Evolutionary conservation across 1,140 invertebrate species (phyloP).

Genomic region (Alviniconcha marisindica): DNA sequence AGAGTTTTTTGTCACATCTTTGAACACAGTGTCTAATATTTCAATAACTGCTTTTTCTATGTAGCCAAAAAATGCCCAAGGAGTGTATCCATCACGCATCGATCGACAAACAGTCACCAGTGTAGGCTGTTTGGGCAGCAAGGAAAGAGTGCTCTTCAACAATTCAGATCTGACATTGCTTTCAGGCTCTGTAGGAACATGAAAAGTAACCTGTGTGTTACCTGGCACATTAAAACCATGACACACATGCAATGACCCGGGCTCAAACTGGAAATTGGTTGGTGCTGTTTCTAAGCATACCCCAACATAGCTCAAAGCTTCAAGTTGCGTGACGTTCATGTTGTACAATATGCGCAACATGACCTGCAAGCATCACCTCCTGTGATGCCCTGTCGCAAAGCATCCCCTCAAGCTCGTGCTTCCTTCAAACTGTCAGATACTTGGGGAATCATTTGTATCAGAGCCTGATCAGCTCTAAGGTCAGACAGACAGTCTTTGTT

Average conservation of each 20-base stretch:
- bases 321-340: conserved; percentile 42
- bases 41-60: conserved; percentile 54
- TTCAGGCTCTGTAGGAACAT: conserved; percentile 55
- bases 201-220: conserved; percentile 51
- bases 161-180: conserved; percentile 41
- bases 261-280: conserved; percentile 45
- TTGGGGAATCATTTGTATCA: conserved; percentile 17
- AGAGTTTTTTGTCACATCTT: conserved; percentile 41
- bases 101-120: conserved; percentile 64
- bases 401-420: not conserved
- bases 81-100: conserved; percentile 65
- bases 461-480: conserved; percentile 11
- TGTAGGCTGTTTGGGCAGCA: conserved; percentile 26
- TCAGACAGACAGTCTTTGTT: conserved; percentile 1
- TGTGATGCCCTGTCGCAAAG: not conserved
- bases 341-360: conserved; percentile 39
- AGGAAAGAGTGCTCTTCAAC: conserved; percentile 47
- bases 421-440: not conserved
- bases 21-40: conserved; percentile 45
- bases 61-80: conserved; percentile 44
- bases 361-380: conserved; percentile 33
- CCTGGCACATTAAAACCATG: conserved; percentile 59
- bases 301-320: conserved; percentile 51
- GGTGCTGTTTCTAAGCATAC: conserved; percentile 59
- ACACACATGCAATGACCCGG: conserved; percentile 49